These are phyloP conservation scores for Gracilinanus agilis DNA, from an alignment of 2,113 vertebrate genomes.

Conservation along the genomic window DNA sequence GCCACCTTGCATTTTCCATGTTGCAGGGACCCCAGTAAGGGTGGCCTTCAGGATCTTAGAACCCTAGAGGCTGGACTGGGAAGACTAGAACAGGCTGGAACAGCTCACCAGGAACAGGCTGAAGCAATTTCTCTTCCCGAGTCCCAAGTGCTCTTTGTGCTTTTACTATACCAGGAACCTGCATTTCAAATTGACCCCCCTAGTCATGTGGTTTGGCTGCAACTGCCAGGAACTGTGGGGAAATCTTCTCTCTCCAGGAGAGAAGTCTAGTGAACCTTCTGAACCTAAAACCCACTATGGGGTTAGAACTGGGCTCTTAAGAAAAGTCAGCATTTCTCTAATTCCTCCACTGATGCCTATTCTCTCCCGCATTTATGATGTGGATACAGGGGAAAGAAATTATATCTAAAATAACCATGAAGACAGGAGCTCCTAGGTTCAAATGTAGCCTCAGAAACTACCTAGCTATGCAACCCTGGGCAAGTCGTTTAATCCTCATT, in stretches of 20 bases:
- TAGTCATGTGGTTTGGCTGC: neutral
- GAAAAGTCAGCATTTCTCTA: neutral
- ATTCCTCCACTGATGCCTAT: neutral
- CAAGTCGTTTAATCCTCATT: too few species aligned
- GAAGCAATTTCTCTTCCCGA: neutral
- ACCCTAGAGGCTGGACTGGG: neutral
- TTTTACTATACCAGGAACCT: too few species aligned
- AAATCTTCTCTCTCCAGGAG: neutral
- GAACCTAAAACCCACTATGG: neutral
- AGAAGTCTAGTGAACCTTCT: neutral
- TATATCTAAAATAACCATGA: neutral
- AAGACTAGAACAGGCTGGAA: neutral
- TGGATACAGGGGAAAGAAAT: neutral
- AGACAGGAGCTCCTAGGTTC: too few species aligned
- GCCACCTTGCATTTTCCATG: neutral
- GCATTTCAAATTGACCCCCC: too few species aligned
- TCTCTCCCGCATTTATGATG: neutral
- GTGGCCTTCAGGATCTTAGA: neutral
- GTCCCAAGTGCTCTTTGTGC: neutral
- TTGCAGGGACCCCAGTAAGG: neutral
- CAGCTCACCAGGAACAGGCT: neutral
- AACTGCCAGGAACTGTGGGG: neutral
- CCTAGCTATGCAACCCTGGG: too few species aligned
- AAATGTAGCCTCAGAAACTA: too few species aligned
- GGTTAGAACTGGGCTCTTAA: neutral